phyloP scores from a whole-genome alignment of 2,888 invertebrate species.

The Sepioteuthis lessoniana region DNA sequence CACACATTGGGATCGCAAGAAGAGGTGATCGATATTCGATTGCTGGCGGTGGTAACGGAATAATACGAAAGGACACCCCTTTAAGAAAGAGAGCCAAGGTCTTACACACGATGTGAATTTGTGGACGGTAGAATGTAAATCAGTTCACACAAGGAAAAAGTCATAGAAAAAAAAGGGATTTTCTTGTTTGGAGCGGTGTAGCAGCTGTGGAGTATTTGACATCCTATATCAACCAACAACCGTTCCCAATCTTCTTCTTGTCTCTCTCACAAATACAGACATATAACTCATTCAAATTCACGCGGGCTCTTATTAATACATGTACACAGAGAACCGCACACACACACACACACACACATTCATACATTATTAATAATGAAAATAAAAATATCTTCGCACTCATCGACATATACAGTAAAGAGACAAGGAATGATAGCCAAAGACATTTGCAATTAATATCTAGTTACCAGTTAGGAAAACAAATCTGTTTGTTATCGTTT shows the following conservation, averaged over 20 bases:
- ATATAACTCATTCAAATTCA: neutral
- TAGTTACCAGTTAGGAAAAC: neutral
- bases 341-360: too few relatives aligned
- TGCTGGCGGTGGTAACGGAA: neutral
- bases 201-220: neutral
- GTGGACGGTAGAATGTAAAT: neutral
- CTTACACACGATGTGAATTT: neutral
- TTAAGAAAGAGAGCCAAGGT: constrained; percentile 5
- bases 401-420: neutral
- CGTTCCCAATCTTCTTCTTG: neutral
- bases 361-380: too few relatives aligned
- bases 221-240: neutral
- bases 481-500: too few relatives aligned
- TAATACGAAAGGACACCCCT: neutral
- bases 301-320: neutral
- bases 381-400: neutral
- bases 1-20: neutral
- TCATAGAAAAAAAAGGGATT: neutral
- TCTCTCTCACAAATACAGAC: neutral
- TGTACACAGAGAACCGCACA: too few relatives aligned
- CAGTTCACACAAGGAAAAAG: neutral
- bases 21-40: neutral
- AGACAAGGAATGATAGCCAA: neutral
- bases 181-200: neutral
- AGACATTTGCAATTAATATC: neutral